A percentile compares a stretch with the other conserved stretches of the same genome.
These are phyloP conservation scores for Numenius phaeopus DNA, from an alignment of 2,797 vertebrate genomes.

Conservation along the genomic window DNA sequence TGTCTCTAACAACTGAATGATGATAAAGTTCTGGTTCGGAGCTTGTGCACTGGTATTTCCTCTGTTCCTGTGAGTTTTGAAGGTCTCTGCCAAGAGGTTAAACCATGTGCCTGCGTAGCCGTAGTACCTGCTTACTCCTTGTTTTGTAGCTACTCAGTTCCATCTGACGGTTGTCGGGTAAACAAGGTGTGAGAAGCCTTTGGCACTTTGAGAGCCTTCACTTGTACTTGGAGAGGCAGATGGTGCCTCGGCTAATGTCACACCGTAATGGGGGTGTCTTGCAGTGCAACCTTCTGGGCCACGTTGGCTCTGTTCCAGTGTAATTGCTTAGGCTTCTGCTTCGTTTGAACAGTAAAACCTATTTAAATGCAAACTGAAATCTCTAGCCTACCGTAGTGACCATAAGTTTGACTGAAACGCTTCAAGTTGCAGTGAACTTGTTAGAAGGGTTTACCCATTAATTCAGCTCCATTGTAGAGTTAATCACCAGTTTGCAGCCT, in stretches of 20 bases:
- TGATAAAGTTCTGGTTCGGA: conserved; percentile 21
- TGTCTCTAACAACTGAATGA: conserved; percentile 31
- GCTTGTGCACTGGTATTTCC: conserved; percentile 26
- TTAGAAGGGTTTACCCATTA: neutral
- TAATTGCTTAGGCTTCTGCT: neutral
- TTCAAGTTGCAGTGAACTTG: neutral
- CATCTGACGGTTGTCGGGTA: neutral
- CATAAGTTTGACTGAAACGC: neutral
- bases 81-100: neutral
- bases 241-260: neutral
- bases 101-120: neutral
- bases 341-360: neutral
- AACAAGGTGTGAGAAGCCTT: neutral
- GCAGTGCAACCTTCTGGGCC: neutral
- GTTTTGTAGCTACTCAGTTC: neutral
- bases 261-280: rapidly evolving
- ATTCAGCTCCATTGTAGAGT: neutral
- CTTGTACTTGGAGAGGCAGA: neutral
- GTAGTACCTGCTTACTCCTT: neutral
- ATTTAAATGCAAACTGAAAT: neutral
- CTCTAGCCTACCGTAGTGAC: neutral
- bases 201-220: neutral
- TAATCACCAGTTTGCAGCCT: neutral
- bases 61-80: neutral
- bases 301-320: neutral